Evolutionary conservation across 37 sponge, comb jelly and placozoan species (phyloP).

Genomic region (Ianthella basta): DNA sequence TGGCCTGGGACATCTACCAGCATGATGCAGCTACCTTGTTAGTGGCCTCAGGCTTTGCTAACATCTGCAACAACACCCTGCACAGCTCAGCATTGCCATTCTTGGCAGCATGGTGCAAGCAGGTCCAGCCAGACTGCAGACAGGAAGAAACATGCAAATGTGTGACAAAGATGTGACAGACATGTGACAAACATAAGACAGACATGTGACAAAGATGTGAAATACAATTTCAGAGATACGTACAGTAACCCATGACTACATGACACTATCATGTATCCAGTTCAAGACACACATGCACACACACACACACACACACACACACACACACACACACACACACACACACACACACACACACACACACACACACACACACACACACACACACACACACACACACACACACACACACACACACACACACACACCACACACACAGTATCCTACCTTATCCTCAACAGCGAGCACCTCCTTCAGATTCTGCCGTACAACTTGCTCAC

Average conservation of each 20-base stretch:
- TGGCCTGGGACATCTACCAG: no score
- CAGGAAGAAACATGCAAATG: conserved; percentile 3
- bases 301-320: not conserved
- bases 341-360: no score
- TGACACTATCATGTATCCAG: no score
- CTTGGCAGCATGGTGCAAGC: conserved; percentile 70
- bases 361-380: no score
- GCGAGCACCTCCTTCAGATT: conserved; percentile 16
- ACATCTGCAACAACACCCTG: conserved; percentile 35
- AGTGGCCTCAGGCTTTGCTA: conserved; percentile 16
- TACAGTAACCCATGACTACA: not conserved
- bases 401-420: not conserved
- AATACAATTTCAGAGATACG: not conserved
- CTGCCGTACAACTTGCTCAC: not conserved
- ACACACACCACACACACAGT: no score
- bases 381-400: no score
- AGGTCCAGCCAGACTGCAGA: conserved; percentile 70
- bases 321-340: no score
- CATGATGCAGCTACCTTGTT: conserved; percentile 33
- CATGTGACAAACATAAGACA: not conserved
- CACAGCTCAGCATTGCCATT: conserved; percentile 66
- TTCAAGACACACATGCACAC: not conserved
- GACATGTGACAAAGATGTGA: conserved; percentile 6
- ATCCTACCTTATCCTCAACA: conserved; percentile 56
- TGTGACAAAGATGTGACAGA: no score